Conservation (phyloP, 2,888 invertebrate genomes). For the Caenorhabditis sp. region DNA sequence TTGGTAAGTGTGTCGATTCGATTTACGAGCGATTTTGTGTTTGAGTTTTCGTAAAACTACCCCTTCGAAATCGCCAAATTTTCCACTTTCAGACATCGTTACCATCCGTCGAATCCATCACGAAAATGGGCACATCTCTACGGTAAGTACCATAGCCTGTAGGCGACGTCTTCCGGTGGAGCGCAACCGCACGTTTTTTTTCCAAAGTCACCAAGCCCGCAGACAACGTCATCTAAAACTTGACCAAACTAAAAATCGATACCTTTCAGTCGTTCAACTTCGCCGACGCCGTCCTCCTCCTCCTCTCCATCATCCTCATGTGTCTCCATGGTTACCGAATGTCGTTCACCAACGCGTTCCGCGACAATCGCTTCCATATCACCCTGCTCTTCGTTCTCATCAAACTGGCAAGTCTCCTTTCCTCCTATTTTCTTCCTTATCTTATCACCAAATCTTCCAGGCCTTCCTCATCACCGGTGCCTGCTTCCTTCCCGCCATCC, state of each 20-base stretch:
- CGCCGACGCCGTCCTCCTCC: slow-evolving; percentile 31
- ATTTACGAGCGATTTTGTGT: too few species aligned
- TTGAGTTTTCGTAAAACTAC: too few species aligned
- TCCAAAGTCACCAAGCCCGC: not conserved
- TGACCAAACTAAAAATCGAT: too few species aligned
- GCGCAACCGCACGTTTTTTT: too few species aligned
- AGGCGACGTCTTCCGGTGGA: too few species aligned
- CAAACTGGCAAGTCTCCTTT: slow-evolving; percentile 45
- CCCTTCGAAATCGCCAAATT: not conserved
- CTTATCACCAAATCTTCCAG: slow-evolving; percentile 18
- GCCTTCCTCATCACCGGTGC: slow-evolving; percentile 35
- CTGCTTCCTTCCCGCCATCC: slow-evolving; percentile 36
- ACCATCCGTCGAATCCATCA: slow-evolving; percentile 46
- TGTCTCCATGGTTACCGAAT: slow-evolving; percentile 56
- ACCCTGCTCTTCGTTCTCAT: slow-evolving; percentile 46
- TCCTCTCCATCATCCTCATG: slow-evolving; percentile 36
- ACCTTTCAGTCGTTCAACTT: slow-evolving; percentile 48
- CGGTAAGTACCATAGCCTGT: too few species aligned
- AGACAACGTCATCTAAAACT: too few species aligned
- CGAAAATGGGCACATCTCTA: slow-evolving; percentile 41
- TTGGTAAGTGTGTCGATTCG: too few species aligned
- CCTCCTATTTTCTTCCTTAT: too few species aligned
- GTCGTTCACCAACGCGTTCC: slow-evolving; percentile 35
- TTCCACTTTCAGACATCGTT: slow-evolving; percentile 28
- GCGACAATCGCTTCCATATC: slow-evolving; percentile 43